Evolutionary conservation across 1,140 invertebrate genomes (phyloP), one percentile per base, ranked within the genome.

Genomic region (Trigoniulus corallinus): DNA sequence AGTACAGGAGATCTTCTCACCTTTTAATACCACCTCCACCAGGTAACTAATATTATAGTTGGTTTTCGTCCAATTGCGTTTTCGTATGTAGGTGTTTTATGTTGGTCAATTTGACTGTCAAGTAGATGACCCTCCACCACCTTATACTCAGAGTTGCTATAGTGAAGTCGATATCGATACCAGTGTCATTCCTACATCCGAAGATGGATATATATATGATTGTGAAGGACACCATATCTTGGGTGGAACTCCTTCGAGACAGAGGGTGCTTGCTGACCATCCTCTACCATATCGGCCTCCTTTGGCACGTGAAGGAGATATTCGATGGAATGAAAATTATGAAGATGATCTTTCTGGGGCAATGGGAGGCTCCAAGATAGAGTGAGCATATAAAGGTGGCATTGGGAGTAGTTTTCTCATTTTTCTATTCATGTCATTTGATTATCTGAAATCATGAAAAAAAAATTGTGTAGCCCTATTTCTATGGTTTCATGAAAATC

Each of bases 111-210:
- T 48, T 46, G 29, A 18, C 43, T 48, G 39, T 54, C 12, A 34
- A 57, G 57, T 53, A 52, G 57, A n/a, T n/a, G n/a, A 58, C 47
- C 57, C 57, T 18, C 57, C 57, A n/a, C 57, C 57, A 26, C 57
- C 57, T 18, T 58, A 58, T 39, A 58, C 57, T 18, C 57, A 55
- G 13, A 56, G 48, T 29, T 57, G 51, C 44, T 58, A 53, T 46
- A 50, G 55, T 49, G 39, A 49, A 25, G 7, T 49, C 20, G 37
- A 39, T 39, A 39, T 39, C 37, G 37, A 39, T 39, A 18, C 37
- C 37, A 39, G 18, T 18, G 18, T 13, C 37, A 12, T 39, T 12
- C 12, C 37, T 39, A 18, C 37, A 13, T 12, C 12, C 18, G 18
- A 18, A 39, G 18, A 39, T 18, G 37, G 12, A 18, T 39, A 39